A percentile compares a stretch with the other conserved stretches of the same genome.
Conservation (phyloP, 2,113 vertebrate species). For the Proterorhinus semilunaris region DNA sequence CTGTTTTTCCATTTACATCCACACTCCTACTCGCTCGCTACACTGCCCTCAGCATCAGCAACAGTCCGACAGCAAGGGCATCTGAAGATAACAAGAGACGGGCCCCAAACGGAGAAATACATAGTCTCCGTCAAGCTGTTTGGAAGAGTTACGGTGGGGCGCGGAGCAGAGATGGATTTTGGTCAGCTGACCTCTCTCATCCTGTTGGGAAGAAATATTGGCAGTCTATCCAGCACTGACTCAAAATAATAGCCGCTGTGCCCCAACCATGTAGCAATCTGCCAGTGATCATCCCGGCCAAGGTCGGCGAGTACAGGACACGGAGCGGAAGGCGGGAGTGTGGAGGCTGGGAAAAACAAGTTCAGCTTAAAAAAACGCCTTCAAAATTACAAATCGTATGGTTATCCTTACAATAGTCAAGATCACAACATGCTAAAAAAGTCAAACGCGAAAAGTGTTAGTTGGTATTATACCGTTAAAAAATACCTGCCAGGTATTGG, state of each 20-base stretch:
- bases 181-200: constrained; percentile 69
- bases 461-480: no score
- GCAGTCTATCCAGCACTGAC: constrained; percentile 66
- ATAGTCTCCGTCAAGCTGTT: constrained; percentile 57
- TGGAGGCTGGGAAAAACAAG: neutral
- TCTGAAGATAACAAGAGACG: constrained; percentile 27
- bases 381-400: no score
- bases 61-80: constrained; percentile 44
- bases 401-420: no score
- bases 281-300: constrained; percentile 69
- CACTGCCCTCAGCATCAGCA: constrained; percentile 2
- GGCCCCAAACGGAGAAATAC: constrained; percentile 44
- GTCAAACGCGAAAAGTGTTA: no score
- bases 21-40: neutral
- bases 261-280: constrained; percentile 74
- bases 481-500: no score
- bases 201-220: constrained; percentile 72
- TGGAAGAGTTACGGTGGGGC: constrained; percentile 58
- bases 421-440: no score
- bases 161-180: constrained; percentile 66
- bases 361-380: no score
- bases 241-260: constrained; percentile 74
- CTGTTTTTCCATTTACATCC: constrained; percentile 22
- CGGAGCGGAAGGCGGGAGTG: constrained; percentile 10
- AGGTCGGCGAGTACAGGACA: constrained; percentile 63